A percentile compares a stretch with the other conserved stretches of the same genome.
Evolutionary conservation across 2,888 invertebrate genomes (phyloP).

Genomic region (Villa cingulata): DNA sequence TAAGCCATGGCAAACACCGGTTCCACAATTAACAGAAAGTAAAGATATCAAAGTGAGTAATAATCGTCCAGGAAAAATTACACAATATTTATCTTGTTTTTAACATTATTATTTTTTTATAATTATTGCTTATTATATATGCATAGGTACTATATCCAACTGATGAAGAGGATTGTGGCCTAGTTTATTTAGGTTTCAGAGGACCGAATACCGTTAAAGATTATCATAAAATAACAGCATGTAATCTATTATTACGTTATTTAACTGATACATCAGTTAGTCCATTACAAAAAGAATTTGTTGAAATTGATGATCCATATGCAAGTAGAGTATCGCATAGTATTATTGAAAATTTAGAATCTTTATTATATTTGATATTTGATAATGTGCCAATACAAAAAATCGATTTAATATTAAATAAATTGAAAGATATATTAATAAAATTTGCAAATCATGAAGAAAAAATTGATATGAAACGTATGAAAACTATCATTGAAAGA

Average conservation of each 20-base stretch:
- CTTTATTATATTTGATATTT: conserved; percentile 54
- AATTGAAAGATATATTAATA: conserved; percentile 39
- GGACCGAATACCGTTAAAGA: conserved; percentile 51
- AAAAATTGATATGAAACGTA: conserved; percentile 58
- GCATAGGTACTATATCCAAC: conserved; percentile 39
- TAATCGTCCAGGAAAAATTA: neutral
- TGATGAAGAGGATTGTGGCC: conserved; percentile 71
- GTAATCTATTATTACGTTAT: conserved; percentile 61
- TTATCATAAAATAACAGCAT: conserved; percentile 46
- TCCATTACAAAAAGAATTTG: conserved; percentile 68
- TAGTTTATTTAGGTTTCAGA: conserved; percentile 65
- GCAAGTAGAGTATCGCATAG: conserved; percentile 46
- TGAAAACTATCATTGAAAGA: conserved; percentile 57
- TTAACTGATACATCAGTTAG: conserved; percentile 77
- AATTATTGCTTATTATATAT: neutral
- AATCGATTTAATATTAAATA: conserved; percentile 45
- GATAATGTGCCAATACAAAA: conserved; percentile 62
- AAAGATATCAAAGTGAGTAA: conserved; percentile 39
- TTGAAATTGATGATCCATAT: conserved; percentile 66
- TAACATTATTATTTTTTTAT: no score
- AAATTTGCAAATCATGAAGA: conserved; percentile 37
- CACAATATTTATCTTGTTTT: neutral
- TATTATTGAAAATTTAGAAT: conserved; percentile 57
- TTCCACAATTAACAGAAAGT: conserved; percentile 48
- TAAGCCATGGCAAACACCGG: conserved; percentile 62